A percentile compares a stretch with the other conserved stretches of the same genome.
phyloP scores from a whole-genome alignment of 1,140 invertebrate genomes.

The Caerostris darwini region DNA sequence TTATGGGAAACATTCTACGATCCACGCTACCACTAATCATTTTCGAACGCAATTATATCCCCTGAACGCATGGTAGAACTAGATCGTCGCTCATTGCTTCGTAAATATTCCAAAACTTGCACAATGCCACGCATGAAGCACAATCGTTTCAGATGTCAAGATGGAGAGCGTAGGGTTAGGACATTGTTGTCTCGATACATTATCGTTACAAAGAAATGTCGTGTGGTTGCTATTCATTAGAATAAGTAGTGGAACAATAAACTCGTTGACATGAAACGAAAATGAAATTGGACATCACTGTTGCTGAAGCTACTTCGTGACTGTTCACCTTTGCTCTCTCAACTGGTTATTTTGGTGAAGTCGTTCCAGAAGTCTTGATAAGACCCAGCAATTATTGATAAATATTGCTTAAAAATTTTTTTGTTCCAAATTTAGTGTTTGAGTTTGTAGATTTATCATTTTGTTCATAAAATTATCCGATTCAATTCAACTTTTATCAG shows the following conservation, averaged over 20 bases:
- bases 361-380: not conserved
- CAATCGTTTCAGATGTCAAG: not conserved
- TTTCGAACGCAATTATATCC: not conserved
- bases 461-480: no score
- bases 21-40: no score
- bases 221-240: constrained; percentile 26
- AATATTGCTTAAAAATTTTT: not conserved
- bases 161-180: not conserved
- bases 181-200: constrained; percentile 58
- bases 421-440: no score
- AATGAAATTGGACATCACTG: constrained; percentile 6
- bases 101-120: constrained; percentile 14
- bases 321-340: not conserved
- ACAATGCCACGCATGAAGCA: not conserved
- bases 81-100: not conserved
- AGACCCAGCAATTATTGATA: not conserved
- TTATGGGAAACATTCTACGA: no score
- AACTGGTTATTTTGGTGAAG: not conserved
- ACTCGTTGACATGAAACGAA: not conserved
- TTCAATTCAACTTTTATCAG: no score
- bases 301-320: not conserved
- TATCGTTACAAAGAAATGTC: constrained; percentile 55
- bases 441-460: no score
- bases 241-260: constrained; percentile 8
- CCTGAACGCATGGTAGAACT: not conserved